Evolutionary conservation across 1,140 invertebrate genomes (phyloP), one percentile per base, ranked within the genome.

Genomic region (Plutomurus gul): DNA sequence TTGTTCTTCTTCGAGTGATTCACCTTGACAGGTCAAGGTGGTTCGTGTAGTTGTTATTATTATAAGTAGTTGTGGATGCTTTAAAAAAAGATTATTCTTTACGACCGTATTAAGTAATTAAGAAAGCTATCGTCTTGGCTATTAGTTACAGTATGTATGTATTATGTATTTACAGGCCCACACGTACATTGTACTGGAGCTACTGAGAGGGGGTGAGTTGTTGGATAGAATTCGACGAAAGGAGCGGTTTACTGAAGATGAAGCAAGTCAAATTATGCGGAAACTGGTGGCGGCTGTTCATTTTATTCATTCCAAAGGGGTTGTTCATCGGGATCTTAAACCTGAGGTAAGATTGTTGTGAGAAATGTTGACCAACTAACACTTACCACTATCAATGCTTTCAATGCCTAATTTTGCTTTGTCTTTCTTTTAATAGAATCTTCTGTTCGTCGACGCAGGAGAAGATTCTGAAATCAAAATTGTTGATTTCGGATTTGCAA

Each of bases 401-500:
- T 49, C 16, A 20, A 18, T 39, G n/a, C 0, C 18, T 4, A 13
- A 18, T 60, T 25, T 37, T 47, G 13, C 18, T 27, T 25, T 30
- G 39, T 84, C 70, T 82, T 83, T 84, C 79, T 43, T 82, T 75
- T 86, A 86, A 20, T 84, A 91, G 89, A 96, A 96, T 86, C 87
- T 96, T 8, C 86, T 95, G 3, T 95, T 94, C 84, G 89, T 90
- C 37, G 87, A 90, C 78, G 84, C 87, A 10, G 86, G 87, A 25
- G 89, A 91, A 7, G 89, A 91, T 76, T 90, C 92, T 0, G 89
- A 91, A 70, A 89, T 96, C 0, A 95, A 95, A 86, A 90, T 97
- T 27, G 92, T 97, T 0, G 95, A 97, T 86, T 97, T 97, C 89
- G 95, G 95, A 40, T 96, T 96, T 88, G 93, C 95, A 16, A 89